Percentiles rank a stretch among this genome's conserved stretches.
Conservation (phyloP, 1,140 invertebrate species). For the Drosophila takahashii region DNA sequence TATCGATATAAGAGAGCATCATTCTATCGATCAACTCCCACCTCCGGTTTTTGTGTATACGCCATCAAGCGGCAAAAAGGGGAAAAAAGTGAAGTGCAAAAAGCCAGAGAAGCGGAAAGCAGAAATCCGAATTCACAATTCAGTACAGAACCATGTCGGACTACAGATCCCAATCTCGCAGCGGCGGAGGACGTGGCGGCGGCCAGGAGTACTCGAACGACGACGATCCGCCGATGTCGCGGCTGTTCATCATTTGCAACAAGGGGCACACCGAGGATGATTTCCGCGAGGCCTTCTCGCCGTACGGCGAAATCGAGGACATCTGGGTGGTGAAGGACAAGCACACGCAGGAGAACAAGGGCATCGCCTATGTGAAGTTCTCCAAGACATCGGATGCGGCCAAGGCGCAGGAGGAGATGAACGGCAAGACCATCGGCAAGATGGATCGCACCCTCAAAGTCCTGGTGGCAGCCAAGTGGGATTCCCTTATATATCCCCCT, state of each 20-base stretch:
- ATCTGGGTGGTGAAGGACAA: slow-evolving; percentile 95
- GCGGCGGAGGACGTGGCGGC: slow-evolving; percentile 63
- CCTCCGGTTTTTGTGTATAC: slow-evolving; percentile 33
- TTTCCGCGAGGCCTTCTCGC: slow-evolving; percentile 91
- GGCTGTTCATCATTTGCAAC: slow-evolving; percentile 94
- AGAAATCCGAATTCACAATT: slow-evolving; percentile 22
- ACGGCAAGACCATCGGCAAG: slow-evolving; percentile 91
- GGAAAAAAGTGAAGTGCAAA: slow-evolving; percentile 4
- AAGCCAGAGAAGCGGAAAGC: background rate
- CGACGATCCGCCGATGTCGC: slow-evolving; percentile 92
- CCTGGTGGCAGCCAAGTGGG: slow-evolving; percentile 92
- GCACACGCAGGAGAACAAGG: slow-evolving; percentile 93
- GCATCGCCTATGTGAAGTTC: slow-evolving; percentile 93
- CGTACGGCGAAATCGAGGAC: slow-evolving; percentile 94
- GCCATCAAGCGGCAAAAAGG: slow-evolving; percentile 25
- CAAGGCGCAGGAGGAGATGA: slow-evolving; percentile 93
- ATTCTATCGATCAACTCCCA: too few relatives aligned
- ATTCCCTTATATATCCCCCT: slow-evolving; percentile 16
- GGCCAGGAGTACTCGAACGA: slow-evolving; percentile 74
- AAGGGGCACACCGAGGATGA: slow-evolving; percentile 93
- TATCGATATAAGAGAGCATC: too few relatives aligned
- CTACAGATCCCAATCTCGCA: slow-evolving; percentile 79
- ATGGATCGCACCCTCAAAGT: slow-evolving; percentile 94
- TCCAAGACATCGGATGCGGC: slow-evolving; percentile 94
- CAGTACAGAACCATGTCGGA: slow-evolving; percentile 73